Percentiles rank a stretch among this genome's conserved stretches.
These are phyloP conservation scores for Oasisia sp. DNA, from an alignment of 2,888 invertebrate genomes.

Conservation along the genomic window DNA sequence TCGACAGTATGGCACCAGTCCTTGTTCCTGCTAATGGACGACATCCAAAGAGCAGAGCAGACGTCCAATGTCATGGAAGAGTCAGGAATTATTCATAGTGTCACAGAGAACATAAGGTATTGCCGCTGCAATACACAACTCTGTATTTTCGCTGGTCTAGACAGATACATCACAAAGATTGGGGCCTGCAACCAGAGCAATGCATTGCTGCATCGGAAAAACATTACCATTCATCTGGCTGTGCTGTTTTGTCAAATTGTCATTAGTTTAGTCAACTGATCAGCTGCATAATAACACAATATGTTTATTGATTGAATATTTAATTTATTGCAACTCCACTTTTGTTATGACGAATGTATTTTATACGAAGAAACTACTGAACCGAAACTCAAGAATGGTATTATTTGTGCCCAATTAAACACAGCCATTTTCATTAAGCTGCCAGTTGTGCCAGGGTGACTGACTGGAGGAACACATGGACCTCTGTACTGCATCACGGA, in stretches of 20 bases:
- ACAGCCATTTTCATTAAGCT: too few species aligned
- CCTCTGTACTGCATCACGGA: too few species aligned
- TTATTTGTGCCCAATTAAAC: too few species aligned
- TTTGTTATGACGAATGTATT: not conserved
- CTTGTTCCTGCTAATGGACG: not conserved
- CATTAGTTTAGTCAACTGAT: not conserved
- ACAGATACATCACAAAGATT: not conserved
- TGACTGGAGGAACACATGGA: too few species aligned
- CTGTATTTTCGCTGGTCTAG: not conserved
- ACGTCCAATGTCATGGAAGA: not conserved
- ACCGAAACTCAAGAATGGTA: not conserved
- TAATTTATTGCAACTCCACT: not conserved
- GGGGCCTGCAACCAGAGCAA: not conserved
- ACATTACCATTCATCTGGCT: not conserved
- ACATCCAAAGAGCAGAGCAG: not conserved
- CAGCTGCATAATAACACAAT: not conserved
- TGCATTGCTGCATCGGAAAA: not conserved
- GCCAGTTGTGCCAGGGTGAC: too few species aligned
- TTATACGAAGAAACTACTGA: not conserved
- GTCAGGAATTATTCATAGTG: not conserved
- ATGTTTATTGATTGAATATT: not conserved
- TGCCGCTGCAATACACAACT: not conserved
- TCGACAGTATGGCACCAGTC: not conserved
- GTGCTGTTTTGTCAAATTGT: not conserved
- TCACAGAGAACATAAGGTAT: not conserved